Base-by-base conservation (phyloP, 1,140 invertebrate genomes). In the Cydia splendana region DNA sequence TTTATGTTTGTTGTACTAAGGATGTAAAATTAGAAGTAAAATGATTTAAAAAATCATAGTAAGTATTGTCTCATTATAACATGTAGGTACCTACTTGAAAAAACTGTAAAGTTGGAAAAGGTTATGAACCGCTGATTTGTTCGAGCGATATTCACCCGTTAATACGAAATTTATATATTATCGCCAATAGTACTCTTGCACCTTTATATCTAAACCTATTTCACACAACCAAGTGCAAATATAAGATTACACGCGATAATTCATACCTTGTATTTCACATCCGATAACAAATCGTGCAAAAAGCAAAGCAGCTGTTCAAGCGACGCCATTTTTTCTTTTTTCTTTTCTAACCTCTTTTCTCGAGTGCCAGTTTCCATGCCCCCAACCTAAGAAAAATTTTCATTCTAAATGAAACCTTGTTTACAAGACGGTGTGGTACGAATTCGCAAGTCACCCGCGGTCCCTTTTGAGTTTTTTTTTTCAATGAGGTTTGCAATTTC, bases 221-320 rank as follows among this genome's bases (percentile, higher is more conserved):
- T 71, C 30, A 71, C 30, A 69, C 30, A 69, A 38, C 65, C 65
- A 38, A 28, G 67, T 38, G 67, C 28, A 74, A 74, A 74, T 15
- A 74, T 74, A 74, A 74, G 42, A 74, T 74, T 74, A 53, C 20
- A 74, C 42, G 28, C 28, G 73, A 74, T 74, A 53, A 30, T 74
- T 74, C 20, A 53, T 74, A 42, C 67, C 34, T 34, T 71, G 67
- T 71, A 71, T 69, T 69, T 69, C 20, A 74, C 73, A 51, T 53
- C 48, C 18, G 73, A 74, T 74, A 74, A 74, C 48, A 74, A 74
- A 74, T 51, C 73, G 73, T 34, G 73, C 73, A 74, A 74, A 71
- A 71, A 71, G 38, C 67, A 24, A 77, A 76, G 53, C 81, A 82
- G 81, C 81, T 82, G 81, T 80, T 65, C 77, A 42, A 78, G 77